Evolutionary conservation across 2,113 vertebrate genomes (phyloP), one percentile per base, ranked within the genome.

Genomic region (Lepidothrix coronata): DNA sequence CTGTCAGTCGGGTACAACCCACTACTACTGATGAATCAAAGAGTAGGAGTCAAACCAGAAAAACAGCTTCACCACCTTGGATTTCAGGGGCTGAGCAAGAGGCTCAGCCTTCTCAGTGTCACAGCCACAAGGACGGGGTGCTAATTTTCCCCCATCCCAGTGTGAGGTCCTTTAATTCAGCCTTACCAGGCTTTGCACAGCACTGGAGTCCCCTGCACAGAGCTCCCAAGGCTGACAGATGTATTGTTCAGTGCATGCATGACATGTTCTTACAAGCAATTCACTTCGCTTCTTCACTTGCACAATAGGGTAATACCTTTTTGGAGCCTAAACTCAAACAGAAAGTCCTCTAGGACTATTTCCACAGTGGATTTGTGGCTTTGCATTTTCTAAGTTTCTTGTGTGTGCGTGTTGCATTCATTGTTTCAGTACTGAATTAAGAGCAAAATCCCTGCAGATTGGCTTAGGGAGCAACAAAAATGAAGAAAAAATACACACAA

Each of bases 231-330:
- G 27, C 27, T 44, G 27, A 48, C 30, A 63, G 48, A 16, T 37
- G 18, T 2, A 8, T 1, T 7, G 3, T 2, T 15, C 14, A 27
- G 8, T 0, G 0, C 6, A 9, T 1, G 5, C 2, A 14, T 11
- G 4, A 17, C 14, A 2, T 2, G 1, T 49, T 61, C 67, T 58
- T 62, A 33, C 44, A 77, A 80, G 20, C 12, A 30, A 48, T 35
- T 66, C 25, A 2, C 49, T 74, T 59, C 1, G 4, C 15, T 83
- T 57, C 55, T 58, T 59, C 8, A 4, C 43, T 61, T 25, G 8
- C 21, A 27, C 28, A 43, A 11, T 1, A 51, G 8, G 5, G 14
- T 37, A 62, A 37, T 25, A 65, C 10, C 17, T 57, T 37, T 55
- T 76, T 49, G 48, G 51, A 77, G 7, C 35, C 63, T 51, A 63